Conservation (phyloP, 2,797 vertebrate species). For the Notolabrus celidotus region DNA sequence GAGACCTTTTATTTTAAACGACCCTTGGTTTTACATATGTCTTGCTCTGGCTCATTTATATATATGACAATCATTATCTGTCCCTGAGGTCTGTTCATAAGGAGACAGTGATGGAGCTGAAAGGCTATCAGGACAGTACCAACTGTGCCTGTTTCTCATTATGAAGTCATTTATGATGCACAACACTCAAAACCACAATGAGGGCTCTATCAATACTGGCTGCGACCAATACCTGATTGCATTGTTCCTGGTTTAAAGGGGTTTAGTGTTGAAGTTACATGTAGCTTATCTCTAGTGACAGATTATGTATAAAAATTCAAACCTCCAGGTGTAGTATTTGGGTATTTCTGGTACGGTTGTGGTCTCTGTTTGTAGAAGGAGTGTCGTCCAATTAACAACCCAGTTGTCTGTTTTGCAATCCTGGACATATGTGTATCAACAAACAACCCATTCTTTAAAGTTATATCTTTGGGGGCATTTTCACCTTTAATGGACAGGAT, state of each 20-base stretch:
- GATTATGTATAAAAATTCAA: too few species aligned
- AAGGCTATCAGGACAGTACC: constrained; percentile 56
- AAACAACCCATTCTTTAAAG: too few species aligned
- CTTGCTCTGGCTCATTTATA: constrained; percentile 77
- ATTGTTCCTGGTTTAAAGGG: constrained; percentile 43
- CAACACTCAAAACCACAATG: constrained; percentile 49
- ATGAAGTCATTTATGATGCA: constrained; percentile 68
- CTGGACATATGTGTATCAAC: too few species aligned
- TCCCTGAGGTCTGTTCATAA: constrained; percentile 66
- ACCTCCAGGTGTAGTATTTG: too few species aligned
- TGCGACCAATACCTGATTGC: constrained; percentile 63
- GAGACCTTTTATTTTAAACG: constrained; percentile 71
- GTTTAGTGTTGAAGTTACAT: constrained; percentile 15
- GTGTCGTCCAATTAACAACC: too few species aligned
- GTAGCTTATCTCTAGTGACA: not conserved
- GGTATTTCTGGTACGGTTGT: too few species aligned
- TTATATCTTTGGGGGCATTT: too few species aligned
- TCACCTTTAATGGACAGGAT: too few species aligned
- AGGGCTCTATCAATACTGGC: not conserved
- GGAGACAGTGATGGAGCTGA: constrained; percentile 74
- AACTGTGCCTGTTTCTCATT: constrained; percentile 55
- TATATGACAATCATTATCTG: constrained; percentile 75
- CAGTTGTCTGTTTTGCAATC: too few species aligned
- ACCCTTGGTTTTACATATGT: constrained; percentile 75
- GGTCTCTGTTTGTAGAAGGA: too few species aligned